Evolutionary conservation across 2,113 vertebrate species (phyloP), one percentile per base, ranked within the genome.

Genomic region (Pangasianodon hypophthalmus): DNA sequence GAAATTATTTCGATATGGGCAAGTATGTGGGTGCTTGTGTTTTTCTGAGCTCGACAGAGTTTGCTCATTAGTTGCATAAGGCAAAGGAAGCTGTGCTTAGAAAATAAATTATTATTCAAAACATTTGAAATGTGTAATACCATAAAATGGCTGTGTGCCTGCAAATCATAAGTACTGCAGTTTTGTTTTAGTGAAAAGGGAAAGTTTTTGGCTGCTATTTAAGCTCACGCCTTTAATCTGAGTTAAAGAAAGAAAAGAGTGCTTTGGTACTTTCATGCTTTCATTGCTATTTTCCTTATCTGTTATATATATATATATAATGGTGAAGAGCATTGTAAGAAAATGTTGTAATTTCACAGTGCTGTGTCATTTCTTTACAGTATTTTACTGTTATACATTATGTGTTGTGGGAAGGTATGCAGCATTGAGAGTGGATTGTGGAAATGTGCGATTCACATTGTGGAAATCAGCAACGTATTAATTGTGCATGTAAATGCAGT

Each of bases 41-140:
- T 85, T 80, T 46, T 41, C 7, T 62, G 62, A 58, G 41, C 37
- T 37, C 11, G 11, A 71, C n/a, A 52, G 24, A 52, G 16, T 67
- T 50, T 85, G 82, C 73, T 41, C 19, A 85, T 50, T 88, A n/a
- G 87, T 75, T 54, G 52, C 32, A 32, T n/a, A 58, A 87, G 18
- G 67, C 62, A 86, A 86, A 86, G 37, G 19, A 87, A 88, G 58
- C 37, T 69, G 24, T 16, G 37, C 77, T 90, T 84, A 54, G 10
- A 67, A 58, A 88, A 79, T 10, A 64, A 88, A 85, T 88, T 54
- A 80, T 52, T 80, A 80, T 52, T 80, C 46, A 37, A 24, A 29
- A 29, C 56, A 54, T 84, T 90, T 67, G 48, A 58, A 90, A 84
- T 86, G 46, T 79, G 60, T 69, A 48, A 67, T 84, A n/a, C n/a